Conservation (phyloP, 2,113 vertebrate genomes). For the Anoplopoma fimbria region DNA sequence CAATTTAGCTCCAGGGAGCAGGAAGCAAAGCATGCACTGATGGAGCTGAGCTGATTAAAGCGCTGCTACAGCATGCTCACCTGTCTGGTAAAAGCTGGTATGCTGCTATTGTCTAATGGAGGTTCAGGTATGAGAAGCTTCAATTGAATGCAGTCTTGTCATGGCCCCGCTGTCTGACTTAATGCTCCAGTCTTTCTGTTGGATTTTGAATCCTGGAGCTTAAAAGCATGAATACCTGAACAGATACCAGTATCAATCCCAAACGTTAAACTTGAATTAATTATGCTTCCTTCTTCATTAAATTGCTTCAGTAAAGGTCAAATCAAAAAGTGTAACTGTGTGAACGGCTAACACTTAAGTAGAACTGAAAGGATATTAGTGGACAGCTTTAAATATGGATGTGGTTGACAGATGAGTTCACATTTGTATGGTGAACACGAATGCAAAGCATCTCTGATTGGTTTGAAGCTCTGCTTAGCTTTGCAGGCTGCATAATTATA, state of each 20-base stretch:
- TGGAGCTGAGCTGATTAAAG: slow-evolving; percentile 68
- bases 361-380: slow-evolving; percentile 15
- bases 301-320: no score
- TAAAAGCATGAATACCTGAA: neutral
- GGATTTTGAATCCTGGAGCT: neutral
- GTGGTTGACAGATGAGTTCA: slow-evolving; percentile 24
- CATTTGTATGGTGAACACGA: slow-evolving; percentile 8
- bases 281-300: no score
- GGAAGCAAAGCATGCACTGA: slow-evolving; percentile 48
- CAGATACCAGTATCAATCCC: neutral
- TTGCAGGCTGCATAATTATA: slow-evolving; percentile 3
- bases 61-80: slow-evolving; percentile 41
- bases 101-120: slow-evolving; percentile 6
- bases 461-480: slow-evolving; percentile 36
- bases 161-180: neutral
- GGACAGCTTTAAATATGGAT: neutral
- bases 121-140: slow-evolving; percentile 16
- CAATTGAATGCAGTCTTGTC: neutral
- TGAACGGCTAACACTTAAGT: slow-evolving; percentile 27
- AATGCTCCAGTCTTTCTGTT: neutral
- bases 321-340: slow-evolving; percentile 7
- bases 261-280: no score
- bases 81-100: slow-evolving; percentile 45
- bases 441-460: neutral
- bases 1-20: slow-evolving; percentile 27